Percentiles rank a stretch among this genome's conserved stretches.
Evolutionary conservation across 2,888 invertebrate genomes (phyloP).

Genomic region (Papilio elwesi): DNA sequence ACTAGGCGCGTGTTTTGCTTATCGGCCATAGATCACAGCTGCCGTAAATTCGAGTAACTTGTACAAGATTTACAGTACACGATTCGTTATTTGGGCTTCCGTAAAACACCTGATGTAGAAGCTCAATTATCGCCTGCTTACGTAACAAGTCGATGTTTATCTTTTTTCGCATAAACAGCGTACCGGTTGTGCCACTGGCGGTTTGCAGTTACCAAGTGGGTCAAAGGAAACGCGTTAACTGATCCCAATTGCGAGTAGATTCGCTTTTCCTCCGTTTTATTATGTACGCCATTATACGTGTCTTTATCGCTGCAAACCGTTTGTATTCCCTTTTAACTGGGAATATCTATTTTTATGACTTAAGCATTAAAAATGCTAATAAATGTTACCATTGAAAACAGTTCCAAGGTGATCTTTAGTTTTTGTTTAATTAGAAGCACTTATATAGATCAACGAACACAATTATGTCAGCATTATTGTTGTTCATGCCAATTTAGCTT

Average conservation of each 20-base stretch:
- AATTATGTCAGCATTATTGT: too few relatives aligned
- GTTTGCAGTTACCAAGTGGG: slow-evolving; percentile 46
- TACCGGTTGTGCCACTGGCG: slow-evolving; percentile 13
- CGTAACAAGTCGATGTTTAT: slow-evolving; percentile 28
- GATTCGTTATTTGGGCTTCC: slow-evolving; percentile 39
- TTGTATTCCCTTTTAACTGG: slow-evolving; percentile 15
- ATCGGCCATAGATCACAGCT: slow-evolving; percentile 28
- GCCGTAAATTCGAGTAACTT: slow-evolving; percentile 21
- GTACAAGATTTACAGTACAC: slow-evolving; percentile 37
- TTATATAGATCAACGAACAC: too few relatives aligned
- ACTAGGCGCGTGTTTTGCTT: slow-evolving; percentile 35
- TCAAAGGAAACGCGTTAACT: slow-evolving; percentile 52
- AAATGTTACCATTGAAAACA: too few relatives aligned
- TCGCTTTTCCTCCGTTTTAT: slow-evolving; percentile 52
- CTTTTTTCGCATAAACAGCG: slow-evolving; percentile 35
- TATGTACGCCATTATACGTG: slow-evolving; percentile 42
- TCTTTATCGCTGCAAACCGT: slow-evolving; percentile 24
- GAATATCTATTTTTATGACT: too few relatives aligned
- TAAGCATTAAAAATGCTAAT: too few relatives aligned
- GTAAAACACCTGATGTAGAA: slow-evolving; percentile 31
- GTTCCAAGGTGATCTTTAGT: too few relatives aligned
- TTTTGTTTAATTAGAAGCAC: too few relatives aligned
- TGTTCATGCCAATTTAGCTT: too few relatives aligned
- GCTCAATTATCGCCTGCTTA: slow-evolving; percentile 22
- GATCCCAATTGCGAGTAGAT: slow-evolving; percentile 52